Evolutionary conservation across 2,888 invertebrate genomes (phyloP), one percentile per base, ranked within the genome.

Genomic region (Notodonta dromedarius): DNA sequence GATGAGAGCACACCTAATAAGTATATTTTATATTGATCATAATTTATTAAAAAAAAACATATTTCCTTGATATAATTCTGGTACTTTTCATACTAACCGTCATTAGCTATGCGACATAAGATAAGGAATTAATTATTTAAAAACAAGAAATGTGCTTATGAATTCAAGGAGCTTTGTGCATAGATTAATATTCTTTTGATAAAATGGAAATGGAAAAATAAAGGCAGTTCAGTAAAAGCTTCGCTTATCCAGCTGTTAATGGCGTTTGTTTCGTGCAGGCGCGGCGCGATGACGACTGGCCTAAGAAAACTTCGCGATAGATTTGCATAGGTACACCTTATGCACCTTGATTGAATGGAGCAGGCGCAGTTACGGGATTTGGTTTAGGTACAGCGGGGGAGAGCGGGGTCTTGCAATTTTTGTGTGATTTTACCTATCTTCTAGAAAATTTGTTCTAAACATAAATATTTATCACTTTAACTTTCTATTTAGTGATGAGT

Each of bases 191-290:
- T 64, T 44, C 48, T 52, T 65, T 56, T 48, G 56, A 65, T 61
- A 57, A 74, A 78, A 80, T 79, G 77, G 70, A 76, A 79, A 77
- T 74, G 67, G 67, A 66, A 77, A 78, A 80, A 65, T 65, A 67
- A 75, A 77, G 75, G 70, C 71, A 76, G 71, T 72, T 71, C 66
- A 73, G 75, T 79, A 76, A 79, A 79, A 79, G 76, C 76, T 74
- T 63, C 67, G 74, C 73, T 76, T 73, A 84, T 85, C 85, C 83
- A 83, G 76, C 69, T 82, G 78, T 83, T 86, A 87, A 87, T 85
- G 82, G 82, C 79, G 77, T 86, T 87, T 73, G 81, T 83, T 86
- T 79, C 85, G 82, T 82, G 84, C 77, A 78, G 62, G 77, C 70
- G 62, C 67, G 60, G 13, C 12, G n/a, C 62, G 58, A 59, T 60